These are phyloP conservation scores for Perognathus longimembris DNA, from an alignment of 2,113 vertebrate species.

Conservation along the genomic window DNA sequence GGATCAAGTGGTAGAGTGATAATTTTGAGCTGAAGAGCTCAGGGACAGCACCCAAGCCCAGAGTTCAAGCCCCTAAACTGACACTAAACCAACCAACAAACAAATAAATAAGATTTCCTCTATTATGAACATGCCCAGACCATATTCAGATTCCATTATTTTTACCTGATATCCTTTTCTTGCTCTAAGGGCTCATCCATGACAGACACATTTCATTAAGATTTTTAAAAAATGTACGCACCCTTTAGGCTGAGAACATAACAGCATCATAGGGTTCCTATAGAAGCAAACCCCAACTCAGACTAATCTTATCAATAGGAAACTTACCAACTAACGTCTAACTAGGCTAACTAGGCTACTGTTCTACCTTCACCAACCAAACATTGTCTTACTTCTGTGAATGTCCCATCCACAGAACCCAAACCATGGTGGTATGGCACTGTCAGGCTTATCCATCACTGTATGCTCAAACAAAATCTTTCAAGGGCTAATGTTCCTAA, in stretches of 20 bases:
- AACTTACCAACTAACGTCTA: background rate
- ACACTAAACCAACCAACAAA: too few relatives aligned
- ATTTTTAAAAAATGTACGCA: background rate
- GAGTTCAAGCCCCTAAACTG: too few relatives aligned
- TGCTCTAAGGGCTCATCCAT: background rate
- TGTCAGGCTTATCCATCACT: background rate
- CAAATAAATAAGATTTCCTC: background rate
- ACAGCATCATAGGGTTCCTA: background rate
- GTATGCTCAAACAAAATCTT: background rate
- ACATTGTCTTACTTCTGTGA: background rate
- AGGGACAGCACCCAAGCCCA: too few relatives aligned
- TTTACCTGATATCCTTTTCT: background rate
- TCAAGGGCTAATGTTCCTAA: background rate
- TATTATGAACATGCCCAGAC: background rate
- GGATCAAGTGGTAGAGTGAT: too few relatives aligned
- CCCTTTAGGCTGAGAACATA: background rate
- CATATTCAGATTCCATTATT: background rate
- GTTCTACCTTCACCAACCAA: background rate
- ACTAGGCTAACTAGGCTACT: background rate
- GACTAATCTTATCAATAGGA: background rate
- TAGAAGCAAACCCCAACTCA: background rate
- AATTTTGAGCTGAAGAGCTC: too few relatives aligned
- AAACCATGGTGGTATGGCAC: background rate
- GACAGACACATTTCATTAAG: background rate
- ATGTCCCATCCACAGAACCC: background rate